Evolutionary conservation across 2,113 vertebrate species (phyloP).

Genomic region (Pionites leucogaster): DNA sequence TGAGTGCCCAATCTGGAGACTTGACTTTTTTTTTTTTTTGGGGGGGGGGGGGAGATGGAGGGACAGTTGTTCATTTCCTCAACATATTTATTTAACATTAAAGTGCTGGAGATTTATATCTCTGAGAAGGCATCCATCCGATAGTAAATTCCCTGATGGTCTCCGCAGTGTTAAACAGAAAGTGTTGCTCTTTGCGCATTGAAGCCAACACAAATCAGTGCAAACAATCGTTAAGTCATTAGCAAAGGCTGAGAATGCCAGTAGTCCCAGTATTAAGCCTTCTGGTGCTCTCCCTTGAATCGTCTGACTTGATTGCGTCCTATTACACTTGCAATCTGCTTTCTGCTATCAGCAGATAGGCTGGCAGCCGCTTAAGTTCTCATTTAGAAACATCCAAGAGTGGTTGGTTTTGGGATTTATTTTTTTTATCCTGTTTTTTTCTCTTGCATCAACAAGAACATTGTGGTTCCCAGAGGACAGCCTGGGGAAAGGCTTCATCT

Average conservation of each 20-base stretch:
- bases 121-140: neutral
- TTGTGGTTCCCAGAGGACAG: neutral
- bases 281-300: slow-evolving; percentile 66
- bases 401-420: neutral
- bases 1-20: neutral
- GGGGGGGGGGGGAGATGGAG: too few relatives aligned
- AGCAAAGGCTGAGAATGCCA: slow-evolving; percentile 58
- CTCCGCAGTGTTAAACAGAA: slow-evolving; percentile 34
- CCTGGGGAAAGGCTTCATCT: neutral
- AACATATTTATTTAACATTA: neutral
- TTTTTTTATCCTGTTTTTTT: neutral
- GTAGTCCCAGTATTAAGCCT: slow-evolving; percentile 63
- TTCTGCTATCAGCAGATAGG: slow-evolving; percentile 59
- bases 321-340: slow-evolving; percentile 74
- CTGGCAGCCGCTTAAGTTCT: slow-evolving; percentile 66
- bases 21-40: neutral
- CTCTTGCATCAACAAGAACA: neutral
- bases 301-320: slow-evolving; percentile 65
- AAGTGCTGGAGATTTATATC: neutral
- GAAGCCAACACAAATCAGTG: slow-evolving; percentile 65
- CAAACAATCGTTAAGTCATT: slow-evolving; percentile 71
- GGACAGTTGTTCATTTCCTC: neutral
- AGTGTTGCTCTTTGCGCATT: slow-evolving; percentile 21
- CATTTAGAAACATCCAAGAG: slow-evolving; percentile 52
- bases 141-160: slow-evolving; percentile 11